A percentile compares a stretch with the other conserved stretches of the same genome.
phyloP scores from a whole-genome alignment of 2,797 vertebrate genomes.

The Hypotaenidia okinawae region DNA sequence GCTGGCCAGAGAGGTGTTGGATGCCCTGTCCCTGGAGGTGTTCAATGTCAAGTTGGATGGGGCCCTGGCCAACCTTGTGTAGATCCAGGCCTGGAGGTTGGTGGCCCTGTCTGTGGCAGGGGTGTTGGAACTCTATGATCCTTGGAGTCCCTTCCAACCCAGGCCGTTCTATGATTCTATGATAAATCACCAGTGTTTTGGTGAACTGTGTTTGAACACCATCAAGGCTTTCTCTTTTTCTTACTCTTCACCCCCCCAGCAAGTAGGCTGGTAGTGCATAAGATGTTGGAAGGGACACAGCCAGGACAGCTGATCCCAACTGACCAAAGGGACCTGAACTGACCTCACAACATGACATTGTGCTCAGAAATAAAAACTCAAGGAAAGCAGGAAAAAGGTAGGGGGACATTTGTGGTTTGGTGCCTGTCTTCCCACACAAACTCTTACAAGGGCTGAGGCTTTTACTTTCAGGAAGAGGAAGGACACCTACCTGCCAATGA shows the following conservation, averaged over 20 bases:
- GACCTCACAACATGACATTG: accelerated
- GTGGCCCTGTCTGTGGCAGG: no score
- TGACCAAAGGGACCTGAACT: not conserved
- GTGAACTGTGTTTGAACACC: not conserved
- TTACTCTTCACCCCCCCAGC: not conserved
- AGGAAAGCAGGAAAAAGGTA: not conserved
- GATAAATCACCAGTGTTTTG: not conserved
- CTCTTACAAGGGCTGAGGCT: not conserved
- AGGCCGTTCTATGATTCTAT: no score
- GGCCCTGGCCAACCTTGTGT: no score
- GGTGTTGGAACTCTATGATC: no score
- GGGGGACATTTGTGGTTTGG: not conserved
- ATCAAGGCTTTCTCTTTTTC: not conserved
- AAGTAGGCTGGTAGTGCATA: not conserved
- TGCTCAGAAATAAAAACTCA: not conserved
- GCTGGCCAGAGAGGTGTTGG: no score
- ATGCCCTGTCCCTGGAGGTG: no score
- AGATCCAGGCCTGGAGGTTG: no score
- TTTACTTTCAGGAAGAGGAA: not conserved
- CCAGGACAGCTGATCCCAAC: not conserved
- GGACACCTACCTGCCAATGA: not conserved
- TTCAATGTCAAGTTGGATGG: no score
- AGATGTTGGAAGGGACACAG: not conserved
- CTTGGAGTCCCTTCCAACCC: no score
- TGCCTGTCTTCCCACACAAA: not conserved